Conservation (phyloP, 2,888 invertebrate genomes). For the Lathronympha strigana region DNA sequence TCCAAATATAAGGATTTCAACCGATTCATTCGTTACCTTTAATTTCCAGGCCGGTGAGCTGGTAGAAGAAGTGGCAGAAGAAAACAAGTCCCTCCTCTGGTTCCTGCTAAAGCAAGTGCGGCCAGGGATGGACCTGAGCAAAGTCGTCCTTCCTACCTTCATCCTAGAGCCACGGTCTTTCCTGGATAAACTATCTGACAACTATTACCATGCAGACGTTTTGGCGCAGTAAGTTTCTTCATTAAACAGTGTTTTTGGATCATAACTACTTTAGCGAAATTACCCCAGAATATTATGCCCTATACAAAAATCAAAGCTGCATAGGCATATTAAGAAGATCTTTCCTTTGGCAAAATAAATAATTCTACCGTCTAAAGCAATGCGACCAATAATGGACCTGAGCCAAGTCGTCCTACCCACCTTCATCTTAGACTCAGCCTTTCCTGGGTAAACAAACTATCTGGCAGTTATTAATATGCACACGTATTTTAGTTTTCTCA, state of each 20-base stretch:
- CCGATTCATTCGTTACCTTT: slow-evolving; percentile 45
- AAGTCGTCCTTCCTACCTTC: slow-evolving; percentile 96
- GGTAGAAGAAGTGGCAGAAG: slow-evolving; percentile 96
- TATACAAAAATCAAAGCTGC: neutral
- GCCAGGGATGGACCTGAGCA: slow-evolving; percentile 97
- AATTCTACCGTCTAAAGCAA: too few species aligned
- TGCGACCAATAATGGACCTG: slow-evolving; percentile 98
- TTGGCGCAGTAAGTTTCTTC: slow-evolving; percentile 13
- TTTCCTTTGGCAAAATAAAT: slow-evolving; percentile 95
- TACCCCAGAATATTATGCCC: neutral
- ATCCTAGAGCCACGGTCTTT: slow-evolving; percentile 97
- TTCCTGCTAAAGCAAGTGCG: slow-evolving; percentile 96
- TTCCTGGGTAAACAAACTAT: slow-evolving; percentile 92
- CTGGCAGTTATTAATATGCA: neutral
- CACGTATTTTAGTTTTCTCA: too few species aligned
- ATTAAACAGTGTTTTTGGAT: too few species aligned
- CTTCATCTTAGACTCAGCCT: slow-evolving; percentile 96
- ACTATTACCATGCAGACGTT: slow-evolving; percentile 91
- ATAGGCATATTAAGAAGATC: neutral
- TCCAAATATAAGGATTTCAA: too few species aligned
- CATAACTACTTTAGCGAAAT: too few species aligned
- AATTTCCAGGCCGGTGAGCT: slow-evolving; percentile 89
- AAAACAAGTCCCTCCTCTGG: slow-evolving; percentile 98
- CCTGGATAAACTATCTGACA: slow-evolving; percentile 96
- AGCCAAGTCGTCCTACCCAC: slow-evolving; percentile 96